These are phyloP conservation scores for Arenaria interpres DNA, from an alignment of 2,113 vertebrate species.

Conservation along the genomic window DNA sequence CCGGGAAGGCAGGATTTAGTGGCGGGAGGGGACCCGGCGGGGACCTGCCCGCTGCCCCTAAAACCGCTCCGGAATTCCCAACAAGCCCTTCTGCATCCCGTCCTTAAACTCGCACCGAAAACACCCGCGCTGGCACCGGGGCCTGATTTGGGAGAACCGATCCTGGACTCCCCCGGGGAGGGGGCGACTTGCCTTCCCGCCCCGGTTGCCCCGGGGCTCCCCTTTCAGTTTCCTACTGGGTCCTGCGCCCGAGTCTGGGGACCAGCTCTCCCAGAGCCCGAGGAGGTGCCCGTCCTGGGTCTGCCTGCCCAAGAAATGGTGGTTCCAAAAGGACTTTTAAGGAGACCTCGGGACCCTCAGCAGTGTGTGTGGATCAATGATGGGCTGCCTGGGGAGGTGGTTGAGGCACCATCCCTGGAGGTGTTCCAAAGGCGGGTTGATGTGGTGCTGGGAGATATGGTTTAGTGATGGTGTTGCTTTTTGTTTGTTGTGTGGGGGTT, in stretches of 20 bases:
- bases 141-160: not conserved
- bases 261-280: not conserved
- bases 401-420: too few relatives aligned
- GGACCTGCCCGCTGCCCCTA: not conserved
- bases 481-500: too few relatives aligned
- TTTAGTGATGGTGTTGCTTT: too few relatives aligned
- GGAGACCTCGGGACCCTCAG: accelerated
- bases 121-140: too few relatives aligned
- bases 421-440: too few relatives aligned
- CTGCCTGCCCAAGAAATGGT: not conserved
- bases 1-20: not conserved
- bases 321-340: not conserved
- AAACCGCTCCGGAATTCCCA: not conserved
- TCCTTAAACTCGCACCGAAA: not conserved
- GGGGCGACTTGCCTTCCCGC: not conserved
- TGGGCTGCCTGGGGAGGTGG: too few relatives aligned
- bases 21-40: not conserved
- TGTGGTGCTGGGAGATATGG: too few relatives aligned
- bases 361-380: not conserved
- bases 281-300: not conserved
- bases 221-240: too few relatives aligned
- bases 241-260: not conserved
- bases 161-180: not conserved
- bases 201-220: not conserved
- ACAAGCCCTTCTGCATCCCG: not conserved